Base-by-base conservation (phyloP, 2,888 invertebrate genomes). In the Odontothrips loti region DNA sequence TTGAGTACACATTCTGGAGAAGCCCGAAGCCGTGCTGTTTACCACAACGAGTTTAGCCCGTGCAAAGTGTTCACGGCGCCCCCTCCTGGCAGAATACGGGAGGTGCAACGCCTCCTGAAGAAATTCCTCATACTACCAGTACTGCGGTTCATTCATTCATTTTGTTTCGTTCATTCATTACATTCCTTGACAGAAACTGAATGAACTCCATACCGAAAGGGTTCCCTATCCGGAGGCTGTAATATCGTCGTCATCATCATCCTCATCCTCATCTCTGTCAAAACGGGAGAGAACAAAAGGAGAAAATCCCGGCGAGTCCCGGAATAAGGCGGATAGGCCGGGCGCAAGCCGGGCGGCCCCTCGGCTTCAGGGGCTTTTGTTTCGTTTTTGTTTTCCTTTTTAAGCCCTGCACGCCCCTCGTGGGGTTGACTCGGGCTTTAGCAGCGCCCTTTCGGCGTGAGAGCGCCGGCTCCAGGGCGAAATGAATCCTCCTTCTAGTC, bases 161-260 rank as follows among this genome's bases (percentile, higher is more conserved):
- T 75, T 75, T 75, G 68, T 75, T 75, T 75, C 68, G 27, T 75
- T 75, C 68, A 75, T 75, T 75, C 68, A 75, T 75, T 75, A 75
- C 68, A 75, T 27, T 27, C 68, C 68, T 27, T 75, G 68, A 75
- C 68, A 75, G 68, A 75, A 75, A 75, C 68, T 75, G 68, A 75
- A 75, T 75, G 68, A 75, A 75, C 23, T 10, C 27, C n/a, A n/a
- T n/a, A n/a, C 12, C 58, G 58, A 58, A n/a, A 58, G 58, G 58
- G 58, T 58, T 58, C 58, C n/a, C 58, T 58, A 58, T 58, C 58
- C 58, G 58, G 58, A 58, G 20, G 58, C 58, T 75, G 68, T 75
- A 75, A 75, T 75, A 75, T 75, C 68, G 68, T 75, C 68, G 68
- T 27, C 68, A 75, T 75, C 68, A 75, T 75, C 68, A 75, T 75